Conservation (phyloP, 2,888 invertebrate species). For the Adineta ricciae region DNA sequence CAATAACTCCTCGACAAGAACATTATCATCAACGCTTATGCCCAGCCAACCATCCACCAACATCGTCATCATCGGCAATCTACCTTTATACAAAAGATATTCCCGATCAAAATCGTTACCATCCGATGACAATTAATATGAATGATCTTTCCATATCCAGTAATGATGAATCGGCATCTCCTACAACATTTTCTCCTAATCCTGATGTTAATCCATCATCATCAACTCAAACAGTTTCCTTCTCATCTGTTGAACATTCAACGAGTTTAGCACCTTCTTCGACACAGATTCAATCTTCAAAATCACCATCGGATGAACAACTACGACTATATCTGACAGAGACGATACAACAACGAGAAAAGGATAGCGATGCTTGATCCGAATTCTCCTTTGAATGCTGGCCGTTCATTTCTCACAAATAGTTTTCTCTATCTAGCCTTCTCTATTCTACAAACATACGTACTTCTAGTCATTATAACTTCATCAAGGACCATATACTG, state of each 20-base stretch:
- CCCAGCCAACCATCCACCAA: not conserved
- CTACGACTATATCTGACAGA: slow-evolving; percentile 1
- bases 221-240: not conserved
- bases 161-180: not conserved
- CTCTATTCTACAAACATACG: not conserved
- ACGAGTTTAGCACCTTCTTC: not conserved
- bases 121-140: not conserved
- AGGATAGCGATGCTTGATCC: not conserved
- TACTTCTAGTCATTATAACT: not conserved
- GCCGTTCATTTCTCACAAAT: not conserved
- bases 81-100: not conserved
- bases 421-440: not conserved
- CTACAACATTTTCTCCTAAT: not conserved
- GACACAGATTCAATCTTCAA: not conserved
- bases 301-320: not conserved
- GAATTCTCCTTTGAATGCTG: not conserved
- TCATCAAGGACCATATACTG: not conserved
- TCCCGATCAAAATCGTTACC: not conserved
- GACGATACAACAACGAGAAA: slow-evolving; percentile 21
- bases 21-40: not conserved
- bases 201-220: not conserved
- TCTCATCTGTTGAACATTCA: not conserved
- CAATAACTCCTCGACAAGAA: not conserved
- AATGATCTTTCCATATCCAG: not conserved
- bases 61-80: not conserved